A percentile compares a stretch with the other conserved stretches of the same genome.
Evolutionary conservation across 2,888 invertebrate species (phyloP).

Genomic region (Pseudolycoriella hygida): DNA sequence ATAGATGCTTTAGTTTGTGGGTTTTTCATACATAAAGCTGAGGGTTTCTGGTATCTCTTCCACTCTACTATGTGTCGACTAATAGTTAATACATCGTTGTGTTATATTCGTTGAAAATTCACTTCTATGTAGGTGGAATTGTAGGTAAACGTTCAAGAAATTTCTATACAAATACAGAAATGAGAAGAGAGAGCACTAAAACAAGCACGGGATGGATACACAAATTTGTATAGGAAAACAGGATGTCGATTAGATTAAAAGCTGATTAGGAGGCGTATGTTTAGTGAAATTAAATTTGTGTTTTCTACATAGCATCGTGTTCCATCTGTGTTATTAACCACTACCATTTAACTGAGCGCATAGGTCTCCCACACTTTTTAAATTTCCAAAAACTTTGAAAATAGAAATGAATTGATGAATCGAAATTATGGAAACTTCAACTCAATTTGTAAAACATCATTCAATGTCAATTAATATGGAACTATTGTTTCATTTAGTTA

Average conservation of each 20-base stretch:
- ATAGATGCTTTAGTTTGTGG: background rate
- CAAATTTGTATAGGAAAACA: background rate
- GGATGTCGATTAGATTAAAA: conserved; percentile 1
- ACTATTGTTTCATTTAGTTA: too few species aligned
- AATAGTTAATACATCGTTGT: too few species aligned
- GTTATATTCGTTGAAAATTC: too few species aligned
- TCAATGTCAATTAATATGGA: too few species aligned
- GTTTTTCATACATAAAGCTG: background rate
- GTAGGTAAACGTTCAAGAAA: background rate
- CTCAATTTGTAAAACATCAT: too few species aligned
- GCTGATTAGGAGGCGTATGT: conserved; percentile 1
- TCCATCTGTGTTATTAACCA: too few species aligned
- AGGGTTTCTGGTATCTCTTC: background rate
- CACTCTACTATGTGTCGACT: too few species aligned
- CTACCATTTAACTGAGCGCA: too few species aligned
- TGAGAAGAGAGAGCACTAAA: background rate
- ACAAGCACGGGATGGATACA: background rate
- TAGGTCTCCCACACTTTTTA: too few species aligned
- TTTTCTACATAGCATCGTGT: background rate
- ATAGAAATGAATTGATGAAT: too few species aligned
- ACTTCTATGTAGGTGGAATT: background rate
- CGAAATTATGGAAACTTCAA: too few species aligned
- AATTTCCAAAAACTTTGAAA: too few species aligned
- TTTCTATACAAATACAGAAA: background rate
- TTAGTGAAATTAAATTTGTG: conserved; percentile 1